phyloP scores from a whole-genome alignment of 2,113 vertebrate genomes.

The Gadus chalcogrammus region DNA sequence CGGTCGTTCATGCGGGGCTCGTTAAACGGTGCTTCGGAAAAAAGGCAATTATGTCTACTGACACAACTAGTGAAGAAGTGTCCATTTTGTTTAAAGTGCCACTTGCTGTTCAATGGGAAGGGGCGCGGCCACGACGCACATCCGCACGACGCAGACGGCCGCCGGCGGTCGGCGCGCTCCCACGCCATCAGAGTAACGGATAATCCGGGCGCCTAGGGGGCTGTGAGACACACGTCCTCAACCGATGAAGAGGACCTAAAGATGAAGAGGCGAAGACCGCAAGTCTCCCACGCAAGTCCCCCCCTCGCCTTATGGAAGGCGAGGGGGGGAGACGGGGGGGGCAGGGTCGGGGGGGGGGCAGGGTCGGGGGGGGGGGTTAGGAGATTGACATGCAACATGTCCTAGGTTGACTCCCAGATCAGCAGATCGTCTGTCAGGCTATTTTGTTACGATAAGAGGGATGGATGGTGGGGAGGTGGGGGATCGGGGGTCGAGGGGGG shows the following conservation, averaged over 20 bases:
- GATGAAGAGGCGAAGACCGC: constrained; percentile 29
- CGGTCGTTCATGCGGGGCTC: no score
- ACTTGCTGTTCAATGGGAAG: no score
- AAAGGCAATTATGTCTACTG: no score
- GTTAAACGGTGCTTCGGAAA: no score
- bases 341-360: neutral
- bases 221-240: constrained; percentile 8
- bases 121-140: no score
- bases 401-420: constrained; percentile 47
- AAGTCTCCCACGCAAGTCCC: constrained; percentile 25
- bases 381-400: constrained; percentile 2
- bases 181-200: constrained; percentile 17
- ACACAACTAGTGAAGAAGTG: no score
- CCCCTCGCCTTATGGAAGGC: constrained; percentile 35
- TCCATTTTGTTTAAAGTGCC: no score
- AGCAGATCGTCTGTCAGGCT: constrained; percentile 42
- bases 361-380: neutral
- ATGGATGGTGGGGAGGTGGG: constrained; percentile 32
- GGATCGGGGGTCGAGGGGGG: constrained; percentile 31
- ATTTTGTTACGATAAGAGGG: constrained; percentile 5
- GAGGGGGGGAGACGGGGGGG: constrained; percentile 44
- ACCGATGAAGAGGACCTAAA: constrained; percentile 19
- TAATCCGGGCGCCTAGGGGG: constrained; percentile 22
- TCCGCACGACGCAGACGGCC: no score
- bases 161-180: no score